These are phyloP conservation scores for Crematogaster levior DNA, from an alignment of 2,888 invertebrate species.

Conservation along the genomic window DNA sequence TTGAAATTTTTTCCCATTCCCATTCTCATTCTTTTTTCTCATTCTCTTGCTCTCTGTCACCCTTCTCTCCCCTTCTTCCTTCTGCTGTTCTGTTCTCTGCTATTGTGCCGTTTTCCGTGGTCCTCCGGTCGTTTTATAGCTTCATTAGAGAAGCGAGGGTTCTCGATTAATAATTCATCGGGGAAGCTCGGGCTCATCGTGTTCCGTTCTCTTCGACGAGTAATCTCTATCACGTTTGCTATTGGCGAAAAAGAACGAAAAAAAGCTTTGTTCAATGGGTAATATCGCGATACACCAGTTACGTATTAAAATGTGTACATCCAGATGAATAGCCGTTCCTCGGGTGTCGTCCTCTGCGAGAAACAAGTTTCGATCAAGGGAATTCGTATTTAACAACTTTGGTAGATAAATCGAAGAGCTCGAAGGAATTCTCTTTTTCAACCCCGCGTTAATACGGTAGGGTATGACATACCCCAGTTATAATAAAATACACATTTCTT, in stretches of 20 bases:
- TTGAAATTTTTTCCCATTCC: slow-evolving; percentile 33
- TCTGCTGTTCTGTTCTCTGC: slow-evolving; percentile 34
- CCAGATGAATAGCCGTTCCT: not conserved
- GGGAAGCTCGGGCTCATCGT: slow-evolving; percentile 60
- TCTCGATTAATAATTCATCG: slow-evolving; percentile 82
- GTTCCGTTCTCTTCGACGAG: slow-evolving; percentile 66
- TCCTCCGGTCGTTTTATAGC: slow-evolving; percentile 77
- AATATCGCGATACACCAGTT: not conserved
- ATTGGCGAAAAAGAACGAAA: not conserved
- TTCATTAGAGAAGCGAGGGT: slow-evolving; percentile 80
- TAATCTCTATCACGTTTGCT: slow-evolving; percentile 65
- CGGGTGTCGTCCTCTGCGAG: not conserved
- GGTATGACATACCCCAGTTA: too few relatives aligned
- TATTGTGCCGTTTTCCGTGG: slow-evolving; percentile 49
- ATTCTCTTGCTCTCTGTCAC: slow-evolving; percentile 25
- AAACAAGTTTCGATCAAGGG: not conserved
- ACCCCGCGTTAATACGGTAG: too few relatives aligned
- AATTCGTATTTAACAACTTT: not conserved
- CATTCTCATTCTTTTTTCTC: too few relatives aligned
- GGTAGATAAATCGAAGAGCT: not conserved
- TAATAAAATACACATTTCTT: too few relatives aligned
- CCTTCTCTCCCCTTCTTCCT: not conserved
- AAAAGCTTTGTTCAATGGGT: slow-evolving; percentile 23
- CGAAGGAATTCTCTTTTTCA: not conserved
- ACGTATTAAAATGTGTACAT: slow-evolving; percentile 30